These are phyloP conservation scores for Gambusia holbrooki DNA, from an alignment of 2,113 vertebrate genomes.

Conservation along the genomic window DNA sequence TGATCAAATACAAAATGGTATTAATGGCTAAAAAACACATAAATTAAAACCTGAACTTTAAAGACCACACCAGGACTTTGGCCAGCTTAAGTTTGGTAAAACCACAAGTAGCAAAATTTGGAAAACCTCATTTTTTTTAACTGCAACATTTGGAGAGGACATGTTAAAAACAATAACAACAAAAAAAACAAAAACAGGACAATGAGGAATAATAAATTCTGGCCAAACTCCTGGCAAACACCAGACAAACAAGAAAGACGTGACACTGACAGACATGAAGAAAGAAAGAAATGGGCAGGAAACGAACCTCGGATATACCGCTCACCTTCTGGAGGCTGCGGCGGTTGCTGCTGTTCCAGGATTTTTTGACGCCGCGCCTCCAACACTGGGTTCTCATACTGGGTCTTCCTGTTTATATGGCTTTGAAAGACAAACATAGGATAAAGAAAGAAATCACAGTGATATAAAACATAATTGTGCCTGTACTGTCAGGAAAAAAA, in stretches of 20 bases:
- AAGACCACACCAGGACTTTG: slow-evolving; percentile 51
- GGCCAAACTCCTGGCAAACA: slow-evolving; percentile 54
- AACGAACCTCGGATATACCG: slow-evolving; percentile 84
- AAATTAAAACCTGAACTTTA: slow-evolving; percentile 57
- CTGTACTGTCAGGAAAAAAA: neutral
- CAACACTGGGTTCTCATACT: slow-evolving; percentile 96
- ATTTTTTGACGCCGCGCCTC: slow-evolving; percentile 89
- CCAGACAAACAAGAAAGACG: slow-evolving; percentile 48
- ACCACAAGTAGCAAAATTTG: neutral
- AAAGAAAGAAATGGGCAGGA: slow-evolving; percentile 81
- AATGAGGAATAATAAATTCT: slow-evolving; percentile 11
- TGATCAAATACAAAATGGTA: slow-evolving; percentile 62
- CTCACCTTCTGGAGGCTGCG: slow-evolving; percentile 93
- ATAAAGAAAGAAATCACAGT: neutral
- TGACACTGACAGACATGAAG: slow-evolving; percentile 70
- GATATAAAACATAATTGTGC: neutral
- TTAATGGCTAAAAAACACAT: slow-evolving; percentile 56
- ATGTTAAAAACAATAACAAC: neutral
- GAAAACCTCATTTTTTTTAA: neutral
- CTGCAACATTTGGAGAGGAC: neutral
- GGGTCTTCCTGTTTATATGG: slow-evolving; percentile 98
- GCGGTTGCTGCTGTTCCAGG: slow-evolving; percentile 85
- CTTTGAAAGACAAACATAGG: slow-evolving; percentile 67
- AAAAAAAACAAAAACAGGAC: neutral
- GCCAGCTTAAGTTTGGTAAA: slow-evolving; percentile 37